Conservation (phyloP, 2,888 invertebrate genomes). For the Pemphredon lugubris region DNA sequence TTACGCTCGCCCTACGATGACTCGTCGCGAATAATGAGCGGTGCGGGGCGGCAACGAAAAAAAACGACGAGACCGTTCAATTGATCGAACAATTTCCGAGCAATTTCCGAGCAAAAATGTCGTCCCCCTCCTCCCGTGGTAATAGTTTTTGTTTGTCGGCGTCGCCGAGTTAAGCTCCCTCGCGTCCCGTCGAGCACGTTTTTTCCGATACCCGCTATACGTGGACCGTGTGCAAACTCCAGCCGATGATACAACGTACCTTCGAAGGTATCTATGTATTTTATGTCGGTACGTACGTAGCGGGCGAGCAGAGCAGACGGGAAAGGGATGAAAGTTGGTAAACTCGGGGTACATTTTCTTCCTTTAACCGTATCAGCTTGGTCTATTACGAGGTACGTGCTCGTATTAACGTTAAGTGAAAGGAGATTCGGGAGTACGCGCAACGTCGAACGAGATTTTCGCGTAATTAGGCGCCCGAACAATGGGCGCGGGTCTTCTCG, state of each 20-base stretch:
- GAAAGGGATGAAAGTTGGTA: neutral
- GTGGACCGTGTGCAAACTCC: constrained; percentile 25
- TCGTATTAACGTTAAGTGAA: neutral
- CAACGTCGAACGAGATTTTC: neutral
- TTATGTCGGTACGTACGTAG: too few species aligned
- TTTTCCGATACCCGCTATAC: constrained; percentile 45
- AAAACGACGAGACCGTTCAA: constrained; percentile 17
- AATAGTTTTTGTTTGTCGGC: constrained; percentile 46
- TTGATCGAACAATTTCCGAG: constrained; percentile 39
- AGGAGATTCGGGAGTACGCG: neutral
- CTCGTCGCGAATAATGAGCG: constrained; percentile 8
- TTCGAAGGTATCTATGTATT: too few species aligned
- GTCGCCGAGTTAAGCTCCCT: constrained; percentile 43
- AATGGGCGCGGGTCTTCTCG: neutral
- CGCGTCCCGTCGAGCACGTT: constrained; percentile 37
- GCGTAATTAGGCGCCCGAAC: too few species aligned
- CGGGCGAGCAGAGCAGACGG: neutral
- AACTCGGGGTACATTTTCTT: neutral
- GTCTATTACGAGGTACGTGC: neutral
- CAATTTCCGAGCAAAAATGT: too few species aligned
- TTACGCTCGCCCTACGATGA: neutral
- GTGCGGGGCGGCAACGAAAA: neutral
- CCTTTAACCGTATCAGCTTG: neutral
- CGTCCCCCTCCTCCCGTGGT: constrained; percentile 23
- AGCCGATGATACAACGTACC: neutral